Base-by-base conservation (phyloP, 1,140 invertebrate species). In the Cotesia chilonis region DNA sequence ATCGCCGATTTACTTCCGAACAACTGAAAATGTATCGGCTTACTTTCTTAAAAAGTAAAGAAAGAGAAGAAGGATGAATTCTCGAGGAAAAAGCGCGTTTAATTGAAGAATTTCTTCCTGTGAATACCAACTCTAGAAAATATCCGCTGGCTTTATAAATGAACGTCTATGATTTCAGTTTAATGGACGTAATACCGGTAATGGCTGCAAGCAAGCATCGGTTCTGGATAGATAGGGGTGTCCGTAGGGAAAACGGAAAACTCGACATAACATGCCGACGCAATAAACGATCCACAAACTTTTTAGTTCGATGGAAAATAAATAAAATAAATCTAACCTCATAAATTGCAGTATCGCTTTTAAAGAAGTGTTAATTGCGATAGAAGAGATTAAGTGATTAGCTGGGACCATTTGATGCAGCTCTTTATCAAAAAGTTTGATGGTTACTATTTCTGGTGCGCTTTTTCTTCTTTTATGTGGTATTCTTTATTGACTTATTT, bases 321-420 rank as follows among this genome's bases (percentile, higher is more conserved):
- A 37, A 55, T 6, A 51, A 20, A 28, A 28, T 2, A 10, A 9
- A 65, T 35, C 36, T 47, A 72, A 63, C 41, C 41, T 66, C 74
- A 74, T 77, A 78, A 78, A 78, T 78, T 76, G 75, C 61, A 77
- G 74, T 75, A 77, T 75, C 72, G 72, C 74, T 66, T 73, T 64
- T 72, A 74, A 76, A 75, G 74, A 76, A 73, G 70, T 76, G 76
- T 76, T 76, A 77, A 77, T 76, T 77, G 75, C 73, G 76, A 67
- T 57, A 72, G 65, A 73, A 78, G 73, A 74, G 77, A 79, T 79
- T 79, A 79, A 79, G 75, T 75, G 77, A 79, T 79, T 79, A 79
- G 71, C 52, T 66, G 41, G 10, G 67, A 71, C 71, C 71, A 72
- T 75, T 75, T 75, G 74, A 61, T 70, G 60, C 59, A 71, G 71